A percentile compares a stretch with the other conserved stretches of the same genome.
Evolutionary conservation across 53 echinoderm and acorn worm genomes (phyloP).

Genomic region (Henricia sp.): DNA sequence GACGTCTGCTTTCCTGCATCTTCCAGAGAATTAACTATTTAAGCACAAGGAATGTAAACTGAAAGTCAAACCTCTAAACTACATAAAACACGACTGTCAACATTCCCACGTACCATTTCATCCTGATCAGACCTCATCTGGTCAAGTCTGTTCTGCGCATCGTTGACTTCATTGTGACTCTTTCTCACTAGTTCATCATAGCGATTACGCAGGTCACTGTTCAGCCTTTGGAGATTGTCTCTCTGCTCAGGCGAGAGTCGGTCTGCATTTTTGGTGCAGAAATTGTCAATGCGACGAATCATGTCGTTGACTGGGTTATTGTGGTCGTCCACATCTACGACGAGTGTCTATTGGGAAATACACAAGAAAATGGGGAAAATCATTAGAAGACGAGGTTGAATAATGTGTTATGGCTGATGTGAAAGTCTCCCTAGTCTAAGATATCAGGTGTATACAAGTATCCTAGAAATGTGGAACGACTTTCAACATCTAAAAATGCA

Average conservation of each 20-base stretch:
- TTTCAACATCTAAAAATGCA: no score
- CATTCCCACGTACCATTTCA: slow-evolving; percentile 70
- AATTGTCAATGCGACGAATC: slow-evolving; percentile 69
- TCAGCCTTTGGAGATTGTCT: slow-evolving; percentile 61
- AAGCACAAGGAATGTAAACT: no score
- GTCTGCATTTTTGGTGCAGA: slow-evolving; percentile 69
- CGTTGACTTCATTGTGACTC: slow-evolving; percentile 50
- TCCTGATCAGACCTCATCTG: slow-evolving; percentile 72
- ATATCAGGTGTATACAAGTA: no score
- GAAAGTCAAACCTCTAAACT: no score
- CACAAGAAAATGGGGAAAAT: no score
- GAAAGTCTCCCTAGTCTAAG: no score
- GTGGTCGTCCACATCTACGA: slow-evolving; percentile 75
- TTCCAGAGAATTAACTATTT: no score
- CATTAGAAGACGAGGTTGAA: no score
- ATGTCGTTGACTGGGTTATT: slow-evolving; percentile 75
- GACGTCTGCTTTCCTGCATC: no score
- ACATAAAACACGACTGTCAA: not conserved
- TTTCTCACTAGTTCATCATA: slow-evolving; percentile 84
- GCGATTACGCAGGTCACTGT: slow-evolving; percentile 72
- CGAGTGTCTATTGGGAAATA: slow-evolving; percentile 44
- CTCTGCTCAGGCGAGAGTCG: slow-evolving; percentile 82
- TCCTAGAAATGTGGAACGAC: no score
- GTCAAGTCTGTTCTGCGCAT: slow-evolving; percentile 72
- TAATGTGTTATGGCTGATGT: no score